Evolutionary conservation across 2,888 invertebrate genomes (phyloP).

Genomic region (Agrochola lota): DNA sequence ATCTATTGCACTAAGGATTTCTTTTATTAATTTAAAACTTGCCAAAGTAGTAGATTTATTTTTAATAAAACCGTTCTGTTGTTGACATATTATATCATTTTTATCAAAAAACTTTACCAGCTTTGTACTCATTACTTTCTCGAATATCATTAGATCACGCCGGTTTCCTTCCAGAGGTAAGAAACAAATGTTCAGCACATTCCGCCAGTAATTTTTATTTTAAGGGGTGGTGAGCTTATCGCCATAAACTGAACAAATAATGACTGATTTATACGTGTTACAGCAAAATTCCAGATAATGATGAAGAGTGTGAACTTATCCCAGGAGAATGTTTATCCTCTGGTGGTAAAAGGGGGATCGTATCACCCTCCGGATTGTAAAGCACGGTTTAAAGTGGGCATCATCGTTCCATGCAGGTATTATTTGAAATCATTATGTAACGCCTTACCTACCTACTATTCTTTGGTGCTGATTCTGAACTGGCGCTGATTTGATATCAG

Average conservation of each 20-base stretch:
- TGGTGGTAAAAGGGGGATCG: constrained; percentile 73
- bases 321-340: constrained; percentile 48
- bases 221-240: no score
- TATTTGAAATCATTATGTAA: neutral
- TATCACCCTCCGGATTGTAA: constrained; percentile 72
- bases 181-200: neutral
- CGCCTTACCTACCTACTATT: neutral
- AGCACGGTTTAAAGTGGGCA: constrained; percentile 74
- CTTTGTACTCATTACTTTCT: no score
- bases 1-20: no score
- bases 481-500: neutral
- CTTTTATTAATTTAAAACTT: no score
- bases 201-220: no score
- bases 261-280: constrained; percentile 13
- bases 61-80: no score
- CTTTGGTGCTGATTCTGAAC: neutral
- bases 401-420: constrained; percentile 80
- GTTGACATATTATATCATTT: no score
- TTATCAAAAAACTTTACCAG: no score
- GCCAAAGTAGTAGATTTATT: no score
- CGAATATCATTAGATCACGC: no score
- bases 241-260: neutral
- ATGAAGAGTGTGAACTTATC: constrained; percentile 38
- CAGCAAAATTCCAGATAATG: constrained; percentile 40
- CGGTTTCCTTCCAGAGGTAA: no score